A percentile compares a stretch with the other conserved stretches of the same genome.
phyloP scores from a whole-genome alignment of 2,113 vertebrate species.

The Probosciger aterrimus region DNA sequence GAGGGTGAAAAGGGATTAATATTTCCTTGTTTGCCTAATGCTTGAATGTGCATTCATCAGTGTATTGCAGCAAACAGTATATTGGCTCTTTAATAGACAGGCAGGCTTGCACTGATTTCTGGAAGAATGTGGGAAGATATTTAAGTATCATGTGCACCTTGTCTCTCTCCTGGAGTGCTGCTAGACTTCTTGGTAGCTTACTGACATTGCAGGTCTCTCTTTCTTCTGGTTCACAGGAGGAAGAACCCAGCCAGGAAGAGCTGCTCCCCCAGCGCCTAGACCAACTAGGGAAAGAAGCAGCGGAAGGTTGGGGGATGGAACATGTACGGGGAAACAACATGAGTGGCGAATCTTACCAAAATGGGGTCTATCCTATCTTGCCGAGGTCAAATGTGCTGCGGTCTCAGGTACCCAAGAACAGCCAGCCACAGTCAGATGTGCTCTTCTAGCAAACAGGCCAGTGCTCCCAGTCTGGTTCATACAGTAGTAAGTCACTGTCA shows the following conservation, averaged over 20 bases:
- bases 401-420: not conserved
- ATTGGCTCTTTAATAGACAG: not conserved
- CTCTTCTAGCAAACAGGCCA: not conserved
- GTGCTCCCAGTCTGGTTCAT: not conserved
- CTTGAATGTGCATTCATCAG: not conserved
- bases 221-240: conserved; percentile 38
- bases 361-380: not conserved
- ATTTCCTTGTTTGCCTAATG: not conserved
- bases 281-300: not conserved
- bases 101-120: not conserved
- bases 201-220: not conserved
- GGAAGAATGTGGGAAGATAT: not conserved
- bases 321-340: not conserved
- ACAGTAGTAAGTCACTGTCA: not conserved
- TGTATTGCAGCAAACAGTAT: not conserved
- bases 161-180: not conserved
- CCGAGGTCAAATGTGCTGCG: not conserved
- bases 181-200: not conserved
- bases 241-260: conserved; percentile 34
- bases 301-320: not conserved
- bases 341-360: not conserved
- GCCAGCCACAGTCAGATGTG: not conserved
- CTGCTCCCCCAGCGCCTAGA: not conserved
- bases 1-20: not conserved
- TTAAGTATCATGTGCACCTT: not conserved